Evolutionary conservation across 2,797 vertebrate species (phyloP).

Genomic region (Lateolabrax maculatus): DNA sequence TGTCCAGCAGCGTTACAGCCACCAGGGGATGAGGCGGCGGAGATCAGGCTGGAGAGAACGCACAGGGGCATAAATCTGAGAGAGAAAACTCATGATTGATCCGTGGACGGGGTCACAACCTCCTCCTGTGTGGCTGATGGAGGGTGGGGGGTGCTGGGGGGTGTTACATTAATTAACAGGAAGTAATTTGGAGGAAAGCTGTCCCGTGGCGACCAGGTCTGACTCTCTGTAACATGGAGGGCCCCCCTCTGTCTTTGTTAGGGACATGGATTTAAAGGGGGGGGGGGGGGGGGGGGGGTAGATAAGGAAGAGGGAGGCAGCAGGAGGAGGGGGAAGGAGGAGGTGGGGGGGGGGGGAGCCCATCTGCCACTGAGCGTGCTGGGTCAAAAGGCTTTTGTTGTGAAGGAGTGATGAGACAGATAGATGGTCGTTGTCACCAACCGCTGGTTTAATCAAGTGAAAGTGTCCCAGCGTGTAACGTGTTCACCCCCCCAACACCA

Average conservation of each 20-base stretch:
- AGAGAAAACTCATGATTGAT: conserved; percentile 60
- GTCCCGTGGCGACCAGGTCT: conserved; percentile 51
- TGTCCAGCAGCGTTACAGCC: conserved; percentile 42
- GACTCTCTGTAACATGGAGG: conserved; percentile 6
- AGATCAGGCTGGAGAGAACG: background rate
- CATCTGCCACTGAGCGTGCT: conserved; percentile 77
- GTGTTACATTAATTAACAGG: conserved; percentile 74
- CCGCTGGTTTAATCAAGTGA: conserved; percentile 79
- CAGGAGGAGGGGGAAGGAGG: conserved; percentile 1
- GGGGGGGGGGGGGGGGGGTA: conserved; percentile 12
- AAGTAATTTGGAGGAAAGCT: conserved; percentile 63
- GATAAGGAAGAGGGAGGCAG: conserved; percentile 16
- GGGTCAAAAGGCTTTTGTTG: conserved; percentile 79
- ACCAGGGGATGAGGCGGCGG: conserved; percentile 7
- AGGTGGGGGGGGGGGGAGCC: conserved; percentile 7
- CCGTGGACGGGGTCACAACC: conserved; percentile 54
- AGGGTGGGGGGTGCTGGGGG: conserved; percentile 9
- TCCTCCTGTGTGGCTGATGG: conserved; percentile 40
- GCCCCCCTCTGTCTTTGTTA: conserved; percentile 70
- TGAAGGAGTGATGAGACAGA: conserved; percentile 76
- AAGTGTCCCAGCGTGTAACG: conserved; percentile 67
- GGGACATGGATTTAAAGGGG: conserved; percentile 25
- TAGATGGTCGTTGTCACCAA: conserved; percentile 69
- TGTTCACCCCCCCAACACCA: background rate
- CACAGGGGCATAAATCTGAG: background rate